Evolutionary conservation across 2,888 invertebrate genomes (phyloP), one percentile per base, ranked within the genome.

Genomic region (Agapetus fuscipes): DNA sequence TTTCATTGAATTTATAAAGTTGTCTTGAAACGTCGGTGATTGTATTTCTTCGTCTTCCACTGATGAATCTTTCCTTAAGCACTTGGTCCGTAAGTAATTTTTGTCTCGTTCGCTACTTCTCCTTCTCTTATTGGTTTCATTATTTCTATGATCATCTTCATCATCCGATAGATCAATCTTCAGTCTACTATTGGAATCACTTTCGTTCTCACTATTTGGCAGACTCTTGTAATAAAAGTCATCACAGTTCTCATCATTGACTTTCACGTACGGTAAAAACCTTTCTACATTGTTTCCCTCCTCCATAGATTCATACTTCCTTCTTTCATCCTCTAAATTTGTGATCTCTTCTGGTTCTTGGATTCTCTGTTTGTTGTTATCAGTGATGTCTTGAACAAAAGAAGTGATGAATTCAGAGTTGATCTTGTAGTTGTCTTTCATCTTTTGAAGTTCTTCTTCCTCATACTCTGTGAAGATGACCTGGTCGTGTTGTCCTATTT

Each of bases 1-100:
- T 39, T 37, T 43, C 48, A 43, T 48, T 16, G 45, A 43, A 39
- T 45, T 48, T 20, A 45, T 45, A 35, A 43, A 45, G 17, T 45
- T 48, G 34, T 45, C 45, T 34, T 45, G 48, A 29, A 45, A 45
- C 30, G 45, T 43, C 3, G 43, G 41, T 11, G 47, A 47, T 34
- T 34, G 35, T 24, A 41, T 36, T 10, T 41, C 41, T 12, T 41
- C 27, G 32, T 39, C 35, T n/a, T 41, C 40, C 9, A 29, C 31
- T 3, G 39, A 32, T 3, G 46, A 43, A 17, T 46, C 45, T 34
- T 40, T 42, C 28, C 37, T 47, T 1, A 32, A 30, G 17, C 27
- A 39, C 25, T 47, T 47, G 25, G 12, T 4, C 33, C 7, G 24
- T 35, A 38, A 9, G 31, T 20, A 20, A 20, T 6, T 32, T 11